phyloP scores from a whole-genome alignment of 2,113 vertebrate genomes.

The Scomber colias region DNA sequence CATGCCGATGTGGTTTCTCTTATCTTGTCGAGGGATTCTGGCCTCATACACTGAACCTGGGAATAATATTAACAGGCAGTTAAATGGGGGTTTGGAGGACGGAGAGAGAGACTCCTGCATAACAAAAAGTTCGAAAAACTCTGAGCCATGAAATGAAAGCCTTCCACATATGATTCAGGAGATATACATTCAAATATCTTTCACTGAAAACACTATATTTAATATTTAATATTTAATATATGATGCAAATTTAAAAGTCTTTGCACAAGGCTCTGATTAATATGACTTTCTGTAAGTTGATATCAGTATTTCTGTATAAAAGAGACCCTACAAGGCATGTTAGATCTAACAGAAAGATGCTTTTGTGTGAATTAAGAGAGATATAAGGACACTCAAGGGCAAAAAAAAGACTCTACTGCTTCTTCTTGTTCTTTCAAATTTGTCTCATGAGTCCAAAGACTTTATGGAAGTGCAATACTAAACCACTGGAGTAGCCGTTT shows the following conservation, averaged over 20 bases:
- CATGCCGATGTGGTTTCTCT: slow-evolving; percentile 57
- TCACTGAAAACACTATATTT: slow-evolving; percentile 9
- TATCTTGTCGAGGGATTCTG: slow-evolving; percentile 70
- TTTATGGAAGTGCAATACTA: background rate
- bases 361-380: background rate
- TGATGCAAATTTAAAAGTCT: no score
- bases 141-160: slow-evolving; percentile 48
- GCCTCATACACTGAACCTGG: slow-evolving; percentile 47
- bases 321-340: no score
- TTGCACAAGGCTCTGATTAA: background rate
- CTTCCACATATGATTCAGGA: background rate
- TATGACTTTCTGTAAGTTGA: background rate
- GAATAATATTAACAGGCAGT: slow-evolving; percentile 65
- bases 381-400: background rate
- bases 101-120: slow-evolving; percentile 12
- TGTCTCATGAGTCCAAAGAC: background rate
- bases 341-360: no score
- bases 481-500: background rate
- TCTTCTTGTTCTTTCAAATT: background rate
- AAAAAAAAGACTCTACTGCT: background rate
- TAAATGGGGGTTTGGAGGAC: slow-evolving; percentile 41
- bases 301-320: no score
- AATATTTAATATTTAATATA: background rate
- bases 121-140: slow-evolving; percentile 29
- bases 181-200: slow-evolving; percentile 28